These are phyloP conservation scores for Cataglyphis altisquamis DNA, from an alignment of 2,888 invertebrate genomes.

Conservation along the genomic window DNA sequence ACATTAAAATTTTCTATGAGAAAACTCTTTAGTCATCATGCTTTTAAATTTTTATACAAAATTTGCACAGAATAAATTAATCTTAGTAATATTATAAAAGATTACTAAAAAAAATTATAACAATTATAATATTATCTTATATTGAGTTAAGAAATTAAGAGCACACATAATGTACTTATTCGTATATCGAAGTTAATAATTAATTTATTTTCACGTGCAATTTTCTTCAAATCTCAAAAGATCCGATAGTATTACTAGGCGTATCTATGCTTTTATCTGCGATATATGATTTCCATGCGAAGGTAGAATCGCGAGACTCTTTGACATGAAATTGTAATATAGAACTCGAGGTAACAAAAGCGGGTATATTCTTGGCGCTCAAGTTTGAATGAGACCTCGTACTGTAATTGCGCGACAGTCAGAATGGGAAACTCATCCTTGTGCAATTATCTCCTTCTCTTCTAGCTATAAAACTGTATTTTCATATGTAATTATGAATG, in stretches of 20 bases:
- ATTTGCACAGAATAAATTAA: background rate
- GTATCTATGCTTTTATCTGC: background rate
- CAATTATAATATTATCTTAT: background rate
- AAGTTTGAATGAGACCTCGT: slow-evolving; percentile 46
- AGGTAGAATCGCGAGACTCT: slow-evolving; percentile 33
- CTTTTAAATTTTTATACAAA: background rate
- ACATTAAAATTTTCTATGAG: background rate
- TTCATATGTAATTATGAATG: slow-evolving; percentile 45
- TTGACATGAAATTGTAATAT: slow-evolving; percentile 44
- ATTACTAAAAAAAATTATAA: too few species aligned
- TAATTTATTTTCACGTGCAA: background rate
- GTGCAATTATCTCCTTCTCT: slow-evolving; percentile 33
- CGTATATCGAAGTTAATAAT: background rate
- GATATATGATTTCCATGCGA: slow-evolving; percentile 49
- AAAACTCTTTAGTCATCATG: background rate
- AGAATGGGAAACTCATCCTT: slow-evolving; percentile 43
- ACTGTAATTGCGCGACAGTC: slow-evolving; percentile 48
- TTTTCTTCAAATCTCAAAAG: slow-evolving; percentile 20
- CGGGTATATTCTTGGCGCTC: slow-evolving; percentile 38
- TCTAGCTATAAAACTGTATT: slow-evolving; percentile 42
- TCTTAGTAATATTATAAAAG: background rate
- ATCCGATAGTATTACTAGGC: background rate
- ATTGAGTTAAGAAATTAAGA: slow-evolving; percentile 1
- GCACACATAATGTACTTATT: background rate
- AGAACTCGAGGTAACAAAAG: slow-evolving; percentile 37